Percentiles rank a stretch among this genome's conserved stretches.
These are phyloP conservation scores for Thalassophryne amazonica DNA, from an alignment of 2,797 vertebrate genomes.

Conservation along the genomic window DNA sequence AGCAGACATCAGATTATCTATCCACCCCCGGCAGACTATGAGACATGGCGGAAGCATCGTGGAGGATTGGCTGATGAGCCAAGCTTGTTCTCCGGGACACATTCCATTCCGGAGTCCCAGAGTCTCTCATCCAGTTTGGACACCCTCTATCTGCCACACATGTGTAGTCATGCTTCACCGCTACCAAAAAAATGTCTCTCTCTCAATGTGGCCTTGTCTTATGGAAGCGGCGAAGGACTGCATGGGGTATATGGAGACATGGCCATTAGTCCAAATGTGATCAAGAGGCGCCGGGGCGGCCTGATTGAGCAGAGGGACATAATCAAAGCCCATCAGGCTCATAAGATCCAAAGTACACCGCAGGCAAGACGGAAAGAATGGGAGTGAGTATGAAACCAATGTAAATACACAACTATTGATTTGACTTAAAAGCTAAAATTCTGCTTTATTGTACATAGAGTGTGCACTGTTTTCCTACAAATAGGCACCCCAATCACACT, in stretches of 20 bases:
- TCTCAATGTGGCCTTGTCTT: conserved; percentile 61
- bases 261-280: conserved; percentile 87
- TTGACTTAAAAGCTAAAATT: not conserved
- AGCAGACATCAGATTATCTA: conserved; percentile 70
- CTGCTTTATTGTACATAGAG: not conserved
- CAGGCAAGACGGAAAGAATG: conserved; percentile 96
- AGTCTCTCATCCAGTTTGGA: conserved; percentile 81
- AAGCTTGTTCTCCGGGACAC: conserved; percentile 38
- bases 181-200: conserved; percentile 45
- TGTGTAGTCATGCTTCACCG: conserved; percentile 39
- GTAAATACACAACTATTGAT: not conserved
- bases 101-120: conserved; percentile 80
- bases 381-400: conserved; percentile 87
- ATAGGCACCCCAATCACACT: no score
- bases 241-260: conserved; percentile 74
- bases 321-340: conserved; percentile 93
- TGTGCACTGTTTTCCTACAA: no score
- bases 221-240: conserved; percentile 54
- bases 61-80: conserved; percentile 71
- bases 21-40: conserved; percentile 76
- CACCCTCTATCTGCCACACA: conserved; percentile 74
- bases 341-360: conserved; percentile 98
- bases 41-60: conserved; percentile 86
- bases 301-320: conserved; percentile 96
- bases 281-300: conserved; percentile 89